A percentile compares a stretch with the other conserved stretches of the same genome.
These are phyloP conservation scores for Saguinus imperator DNA, from an alignment of 2,113 vertebrate species.

Conservation along the genomic window DNA sequence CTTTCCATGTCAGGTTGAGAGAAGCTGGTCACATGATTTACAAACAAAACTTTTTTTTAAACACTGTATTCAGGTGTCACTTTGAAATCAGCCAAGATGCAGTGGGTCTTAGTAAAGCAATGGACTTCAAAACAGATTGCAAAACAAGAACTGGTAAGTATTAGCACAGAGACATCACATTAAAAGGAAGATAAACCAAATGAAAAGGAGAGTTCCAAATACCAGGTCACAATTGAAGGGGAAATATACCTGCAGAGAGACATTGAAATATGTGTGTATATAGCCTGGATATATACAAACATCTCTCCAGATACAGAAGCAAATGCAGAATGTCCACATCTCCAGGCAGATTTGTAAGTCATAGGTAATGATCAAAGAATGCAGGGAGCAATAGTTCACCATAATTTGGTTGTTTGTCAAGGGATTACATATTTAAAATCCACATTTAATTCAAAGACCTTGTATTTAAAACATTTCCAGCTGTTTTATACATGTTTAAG, in stretches of 20 bases:
- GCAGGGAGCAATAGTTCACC: conserved; percentile 79
- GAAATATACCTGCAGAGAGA: conserved; percentile 77
- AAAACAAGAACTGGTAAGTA: conserved; percentile 85
- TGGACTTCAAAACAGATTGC: conserved; percentile 83
- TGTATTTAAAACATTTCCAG: conserved; percentile 84
- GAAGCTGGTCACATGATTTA: conserved; percentile 97
- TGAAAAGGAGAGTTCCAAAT: conserved; percentile 84
- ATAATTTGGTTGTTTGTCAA: conserved; percentile 79
- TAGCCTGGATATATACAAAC: conserved; percentile 79
- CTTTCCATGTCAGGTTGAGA: conserved; percentile 91
- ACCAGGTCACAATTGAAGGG: conserved; percentile 91
- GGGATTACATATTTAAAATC: conserved; percentile 79
- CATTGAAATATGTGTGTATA: conserved; percentile 74
- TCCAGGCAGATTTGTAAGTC: conserved; percentile 80
- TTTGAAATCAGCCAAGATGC: conserved; percentile 94
- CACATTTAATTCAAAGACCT: conserved; percentile 80
- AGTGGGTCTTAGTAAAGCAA: conserved; percentile 86
- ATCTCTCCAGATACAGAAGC: conserved; percentile 71
- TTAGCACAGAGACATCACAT: conserved; percentile 84
- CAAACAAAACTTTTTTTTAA: conserved; percentile 88
- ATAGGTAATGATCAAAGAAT: conserved; percentile 71
- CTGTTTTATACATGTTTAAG: conserved; percentile 80
- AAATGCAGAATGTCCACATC: conserved; percentile 75
- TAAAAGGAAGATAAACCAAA: conserved; percentile 80
- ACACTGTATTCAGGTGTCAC: conserved; percentile 93